Evolutionary conservation across 2,888 invertebrate species (phyloP), one percentile per base, ranked within the genome.

Genomic region (Diabrotica balteata): DNA sequence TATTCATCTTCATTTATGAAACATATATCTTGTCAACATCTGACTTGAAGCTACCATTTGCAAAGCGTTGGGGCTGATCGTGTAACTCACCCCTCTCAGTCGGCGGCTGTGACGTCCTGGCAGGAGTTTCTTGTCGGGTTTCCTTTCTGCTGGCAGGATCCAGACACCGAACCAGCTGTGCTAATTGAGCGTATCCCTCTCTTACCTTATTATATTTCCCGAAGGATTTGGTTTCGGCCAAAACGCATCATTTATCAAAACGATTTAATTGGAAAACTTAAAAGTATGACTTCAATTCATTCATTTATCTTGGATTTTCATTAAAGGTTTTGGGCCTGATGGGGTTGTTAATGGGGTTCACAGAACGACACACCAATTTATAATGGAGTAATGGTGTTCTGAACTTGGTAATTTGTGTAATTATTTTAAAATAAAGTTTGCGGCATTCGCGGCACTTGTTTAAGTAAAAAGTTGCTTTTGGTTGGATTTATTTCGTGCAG

Each of bases 161-260:
- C 50, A 32, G 53, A 22, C 53, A 9, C 11, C 32, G 22, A 58
- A 71, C 72, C 72, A 72, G 72, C 70, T 66, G 71, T 68, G 72
- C 66, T 75, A 75, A 75, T 75, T 75, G 73, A 72, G 73, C 71
- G 72, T 63, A 72, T 73, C 75, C 69, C 69, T 69, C 63, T 67
- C 59, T 60, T 58, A 72, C 73, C 73, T 74, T 73, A 72, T 74
- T 73, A 72, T 71, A 71, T 74, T 72, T 71, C 72, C 63, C 69
- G 67, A 70, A 66, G 70, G 69, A 72, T 74, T 74, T 68, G 67
- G 71, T 72, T 70, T 68, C 66, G 61, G 64, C 65, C 68, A 67
- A 71, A 67, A 55, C 57, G 68, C 67, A 62, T 67, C 70, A 70
- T 74, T 74, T 66, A 69, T 66, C 57, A 61, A 57, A 63, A 63